Base-by-base conservation (phyloP, 2,113 vertebrate species). In the Oncorhynchus mykiss region DNA sequence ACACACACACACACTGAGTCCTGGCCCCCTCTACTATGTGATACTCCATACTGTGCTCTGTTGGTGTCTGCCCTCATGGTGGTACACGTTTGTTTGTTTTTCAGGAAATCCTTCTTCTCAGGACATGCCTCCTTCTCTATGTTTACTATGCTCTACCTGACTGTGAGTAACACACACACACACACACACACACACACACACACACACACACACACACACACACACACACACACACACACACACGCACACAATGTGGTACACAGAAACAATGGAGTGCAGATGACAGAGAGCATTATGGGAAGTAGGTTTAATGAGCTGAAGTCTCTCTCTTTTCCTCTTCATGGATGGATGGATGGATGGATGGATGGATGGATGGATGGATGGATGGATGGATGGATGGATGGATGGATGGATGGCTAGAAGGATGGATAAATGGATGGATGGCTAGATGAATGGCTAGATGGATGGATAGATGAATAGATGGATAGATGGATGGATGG, bases 21-120 rank as follows among this genome's bases (percentile, higher is more conserved):
- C 48, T 69, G 76, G 70, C 78, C 78, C 71, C 82, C 73, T 81
- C 74, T 22, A 39, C 71, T 70, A 84, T 72, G 18, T 62, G 18
- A 62, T 11, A 60, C 75, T 82, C 77, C 45, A 82, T 77, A 76
- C 72, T 39, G 68, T 22, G 64, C 67, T 78, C 76, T 2, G 24
- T 75, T 24, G 18, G 48, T 34, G 54, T 73, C 70, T 59, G 12
- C 67, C 67, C 82, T 80, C 67, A 77, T 51, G 67, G 59, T 75
- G 73, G 67, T 65, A 59, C 77, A 81, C 1, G 1, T 31, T 74
- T 79, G 48, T 67, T 57, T 81, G 67, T 88, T 1, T 77, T 48
- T 75, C 91, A 99, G 98, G 92, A 99, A 98, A 90, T 99, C 98
- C 78, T 99, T 99, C 94, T 99, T 99, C 94, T 99, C 98, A 0